phyloP scores from a whole-genome alignment of 2,888 invertebrate genomes.

The Chelonus formosanus region DNA sequence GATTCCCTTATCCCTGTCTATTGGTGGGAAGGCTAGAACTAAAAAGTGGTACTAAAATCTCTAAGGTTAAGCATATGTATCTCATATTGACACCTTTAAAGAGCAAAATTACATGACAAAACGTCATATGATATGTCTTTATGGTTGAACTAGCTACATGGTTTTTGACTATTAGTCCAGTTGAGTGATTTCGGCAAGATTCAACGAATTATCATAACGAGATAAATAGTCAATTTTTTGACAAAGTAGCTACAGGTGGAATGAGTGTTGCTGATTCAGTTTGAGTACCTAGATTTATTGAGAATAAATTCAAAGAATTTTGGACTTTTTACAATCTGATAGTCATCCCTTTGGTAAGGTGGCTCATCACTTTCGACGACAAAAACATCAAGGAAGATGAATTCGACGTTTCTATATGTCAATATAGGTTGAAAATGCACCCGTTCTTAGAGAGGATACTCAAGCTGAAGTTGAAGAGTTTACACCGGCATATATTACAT shows the following conservation, averaged over 20 bases:
- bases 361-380: slow-evolving; percentile 42
- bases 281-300: slow-evolving; percentile 49
- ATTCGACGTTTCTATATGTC: slow-evolving; percentile 46
- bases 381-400: slow-evolving; percentile 47
- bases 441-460: slow-evolving; percentile 41
- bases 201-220: slow-evolving; percentile 45
- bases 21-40: too few relatives aligned
- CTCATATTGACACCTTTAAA: slow-evolving; percentile 33
- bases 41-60: slow-evolving; percentile 33
- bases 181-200: slow-evolving; percentile 48
- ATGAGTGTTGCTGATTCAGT: slow-evolving; percentile 52
- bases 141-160: slow-evolving; percentile 47
- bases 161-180: slow-evolving; percentile 44
- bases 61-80: slow-evolving; percentile 38
- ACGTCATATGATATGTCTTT: slow-evolving; percentile 42
- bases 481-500: slow-evolving; percentile 43
- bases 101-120: slow-evolving; percentile 37
- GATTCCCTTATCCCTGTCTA: too few relatives aligned
- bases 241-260: slow-evolving; percentile 47
- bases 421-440: slow-evolving; percentile 46
- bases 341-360: slow-evolving; percentile 44
- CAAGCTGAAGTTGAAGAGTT: slow-evolving; percentile 44
- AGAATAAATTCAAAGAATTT: slow-evolving; percentile 50
- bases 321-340: slow-evolving; percentile 47
- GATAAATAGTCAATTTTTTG: too few relatives aligned